Percentiles rank a stretch among this genome's conserved stretches.
phyloP scores from a whole-genome alignment of 2,888 invertebrate genomes.

The Argyra leucocephala region DNA sequence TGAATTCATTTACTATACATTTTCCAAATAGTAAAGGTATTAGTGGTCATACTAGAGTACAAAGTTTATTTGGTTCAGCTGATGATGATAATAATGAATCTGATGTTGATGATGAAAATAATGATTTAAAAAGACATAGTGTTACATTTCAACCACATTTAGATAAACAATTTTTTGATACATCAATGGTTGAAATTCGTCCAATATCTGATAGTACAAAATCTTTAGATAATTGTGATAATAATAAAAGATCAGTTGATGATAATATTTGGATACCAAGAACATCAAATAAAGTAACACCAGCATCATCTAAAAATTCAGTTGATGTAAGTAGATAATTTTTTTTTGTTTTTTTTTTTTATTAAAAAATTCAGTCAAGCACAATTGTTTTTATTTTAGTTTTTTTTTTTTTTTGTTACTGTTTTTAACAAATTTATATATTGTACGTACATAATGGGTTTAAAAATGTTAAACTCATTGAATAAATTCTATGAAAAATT shows the following conservation, averaged over 20 bases:
- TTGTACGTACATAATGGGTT: too few relatives aligned
- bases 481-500: too few relatives aligned
- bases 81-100: not conserved
- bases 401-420: too few relatives aligned
- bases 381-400: slow-evolving; percentile 16
- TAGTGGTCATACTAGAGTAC: slow-evolving; percentile 50
- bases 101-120: not conserved
- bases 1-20: slow-evolving; percentile 57
- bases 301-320: slow-evolving; percentile 10
- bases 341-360: not conserved
- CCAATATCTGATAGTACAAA: slow-evolving; percentile 42
- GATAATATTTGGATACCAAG: slow-evolving; percentile 24
- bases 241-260: slow-evolving; percentile 20
- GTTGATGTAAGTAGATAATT: not conserved
- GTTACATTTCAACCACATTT: slow-evolving; percentile 50
- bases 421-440: too few relatives aligned
- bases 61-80: slow-evolving; percentile 48
- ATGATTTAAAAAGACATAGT: slow-evolving; percentile 25
- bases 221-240: slow-evolving; percentile 31
- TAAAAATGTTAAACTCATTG: too few relatives aligned
- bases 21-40: slow-evolving; percentile 52
- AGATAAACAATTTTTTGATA: slow-evolving; percentile 73
- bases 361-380: slow-evolving; percentile 7
- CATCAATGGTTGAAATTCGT: slow-evolving; percentile 70
- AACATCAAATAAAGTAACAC: slow-evolving; percentile 11